phyloP scores from a whole-genome alignment of 2,888 invertebrate genomes.

The Luperina nickerlii region DNA sequence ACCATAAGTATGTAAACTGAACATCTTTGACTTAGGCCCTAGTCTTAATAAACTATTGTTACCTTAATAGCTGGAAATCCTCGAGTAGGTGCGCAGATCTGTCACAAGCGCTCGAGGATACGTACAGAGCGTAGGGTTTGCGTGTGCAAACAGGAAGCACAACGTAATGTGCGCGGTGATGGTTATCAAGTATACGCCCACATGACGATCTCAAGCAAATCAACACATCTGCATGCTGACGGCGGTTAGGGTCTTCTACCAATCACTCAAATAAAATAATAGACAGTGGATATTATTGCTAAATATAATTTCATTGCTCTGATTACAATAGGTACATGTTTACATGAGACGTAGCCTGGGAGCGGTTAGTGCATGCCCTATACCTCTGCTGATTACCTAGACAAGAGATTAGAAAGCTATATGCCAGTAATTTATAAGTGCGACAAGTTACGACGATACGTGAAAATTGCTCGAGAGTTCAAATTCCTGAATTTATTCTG shows the following conservation, averaged over 20 bases:
- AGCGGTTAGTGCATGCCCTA: constrained; percentile 60
- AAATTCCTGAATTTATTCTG: background rate
- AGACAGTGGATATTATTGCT: constrained; percentile 76
- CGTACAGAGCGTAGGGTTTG: too few relatives aligned
- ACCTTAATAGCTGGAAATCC: background rate
- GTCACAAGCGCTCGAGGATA: background rate
- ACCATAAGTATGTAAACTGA: background rate
- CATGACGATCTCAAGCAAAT: background rate
- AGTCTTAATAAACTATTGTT: background rate
- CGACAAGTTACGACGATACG: constrained; percentile 23
- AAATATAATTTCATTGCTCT: constrained; percentile 85
- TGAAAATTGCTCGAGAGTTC: background rate
- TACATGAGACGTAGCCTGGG: constrained; percentile 66
- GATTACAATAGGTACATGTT: constrained; percentile 77
- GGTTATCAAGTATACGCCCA: background rate
- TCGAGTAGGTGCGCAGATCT: background rate
- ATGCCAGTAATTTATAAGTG: constrained; percentile 18
- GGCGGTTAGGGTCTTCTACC: background rate
- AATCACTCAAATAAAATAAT: constrained; percentile 51
- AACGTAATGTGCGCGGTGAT: too few relatives aligned
- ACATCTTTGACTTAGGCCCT: background rate
- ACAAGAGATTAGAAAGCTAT: constrained; percentile 56
- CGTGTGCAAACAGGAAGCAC: background rate
- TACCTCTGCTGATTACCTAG: constrained; percentile 63
- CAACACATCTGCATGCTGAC: too few relatives aligned